Evolutionary conservation across 1,140 invertebrate genomes (phyloP).

Genomic region (Radopholus similis): DNA sequence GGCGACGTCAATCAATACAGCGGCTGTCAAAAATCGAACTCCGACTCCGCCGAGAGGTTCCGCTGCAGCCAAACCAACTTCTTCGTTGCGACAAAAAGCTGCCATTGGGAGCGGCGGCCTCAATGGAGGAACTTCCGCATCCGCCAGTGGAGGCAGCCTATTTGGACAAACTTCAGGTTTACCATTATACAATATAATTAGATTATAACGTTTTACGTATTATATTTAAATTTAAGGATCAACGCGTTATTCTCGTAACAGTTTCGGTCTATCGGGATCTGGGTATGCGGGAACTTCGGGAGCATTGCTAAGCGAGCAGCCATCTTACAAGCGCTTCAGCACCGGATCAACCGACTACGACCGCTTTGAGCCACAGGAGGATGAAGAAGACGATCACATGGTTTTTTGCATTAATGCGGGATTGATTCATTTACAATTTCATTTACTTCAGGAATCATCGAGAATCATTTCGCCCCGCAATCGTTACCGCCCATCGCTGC

Average conservation of each 20-base stretch:
- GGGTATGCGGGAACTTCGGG: neutral
- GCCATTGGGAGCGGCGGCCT: neutral
- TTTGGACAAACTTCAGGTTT: neutral
- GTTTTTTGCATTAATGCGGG: too few species aligned
- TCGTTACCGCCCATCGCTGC: neutral
- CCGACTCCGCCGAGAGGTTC: slow-evolving; percentile 26
- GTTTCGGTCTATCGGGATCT: neutral
- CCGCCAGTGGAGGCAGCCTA: neutral
- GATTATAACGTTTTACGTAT: neutral
- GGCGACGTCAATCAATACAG: neutral
- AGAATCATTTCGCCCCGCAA: too few species aligned
- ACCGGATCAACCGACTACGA: neutral
- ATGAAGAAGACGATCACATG: slow-evolving; percentile 38
- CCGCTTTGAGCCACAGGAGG: slow-evolving; percentile 9
- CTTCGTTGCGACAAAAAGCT: slow-evolving; percentile 6
- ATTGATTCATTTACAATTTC: too few species aligned
- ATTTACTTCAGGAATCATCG: too few species aligned
- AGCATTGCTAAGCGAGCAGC: too few species aligned
- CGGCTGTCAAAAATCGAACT: slow-evolving; percentile 23
- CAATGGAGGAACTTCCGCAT: slow-evolving; percentile 17
- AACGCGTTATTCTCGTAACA: slow-evolving; percentile 1
- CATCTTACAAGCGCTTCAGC: neutral
- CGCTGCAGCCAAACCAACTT: neutral
- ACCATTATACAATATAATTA: neutral
- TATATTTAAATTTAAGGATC: slow-evolving; percentile 1